Base-by-base conservation (phyloP, 2,797 vertebrate species). In the Myotis vivesi region DNA sequence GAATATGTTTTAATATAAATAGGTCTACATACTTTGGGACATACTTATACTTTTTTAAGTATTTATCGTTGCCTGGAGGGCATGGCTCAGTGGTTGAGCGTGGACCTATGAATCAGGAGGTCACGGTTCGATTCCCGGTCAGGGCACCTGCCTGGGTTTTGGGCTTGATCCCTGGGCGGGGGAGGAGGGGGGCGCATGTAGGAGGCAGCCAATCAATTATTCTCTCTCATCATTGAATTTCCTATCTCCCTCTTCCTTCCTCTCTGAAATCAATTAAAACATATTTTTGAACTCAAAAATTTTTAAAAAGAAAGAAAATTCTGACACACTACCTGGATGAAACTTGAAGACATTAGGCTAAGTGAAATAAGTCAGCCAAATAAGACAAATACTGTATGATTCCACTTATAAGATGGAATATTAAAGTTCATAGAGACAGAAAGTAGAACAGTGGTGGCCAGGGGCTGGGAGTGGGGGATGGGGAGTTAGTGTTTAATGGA, bases 1-100 rank as follows among this genome's bases (percentile, higher is more conserved):
- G 1, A 89, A 66, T 92, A 49, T 36, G 62, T 82, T 68, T 81
- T 51, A 49, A 38, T 87, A 75, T 68, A 41, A 59, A 44, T 44
- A 71, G 19, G 17, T 20, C 44, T 36, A 38, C 10, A 55, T 30
- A 25, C 41, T 44, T 76, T 20, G 51, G 51, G 28, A 81, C n/a
- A 82, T 51, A 51, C 11, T 55, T 75, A 49, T 22, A 41, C 38
- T 87, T 91, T 62, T 38, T 13, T 81, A 80, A 44, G 33, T 28
- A 62, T 59, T 89, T 23, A 62, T 69, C 23, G 25, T 49, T 87
- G 57, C 25, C 23, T 25, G 10, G 23, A 25, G 4, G 10, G 28
- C 5, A 30, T 62, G 25, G 28, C 59, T 62, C 59, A 62, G 59
- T 62, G 12, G 59, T 62, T 62, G 59, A 62, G 59, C 6, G 0